Evolutionary conservation across 2,113 vertebrate species (phyloP).

Genomic region (Xyliphius kryptos): DNA sequence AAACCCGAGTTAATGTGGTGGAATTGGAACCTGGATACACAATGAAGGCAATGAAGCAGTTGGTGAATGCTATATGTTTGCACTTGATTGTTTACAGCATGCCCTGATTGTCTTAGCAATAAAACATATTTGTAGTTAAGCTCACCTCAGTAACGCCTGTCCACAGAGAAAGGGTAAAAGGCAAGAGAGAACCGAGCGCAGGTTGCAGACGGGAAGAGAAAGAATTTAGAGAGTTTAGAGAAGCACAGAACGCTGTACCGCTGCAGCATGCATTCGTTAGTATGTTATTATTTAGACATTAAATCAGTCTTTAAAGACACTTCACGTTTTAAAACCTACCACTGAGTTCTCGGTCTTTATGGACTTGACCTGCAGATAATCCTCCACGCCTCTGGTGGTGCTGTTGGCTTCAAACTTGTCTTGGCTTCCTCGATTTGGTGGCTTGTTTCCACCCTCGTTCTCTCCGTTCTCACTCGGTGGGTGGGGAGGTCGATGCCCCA

Average conservation of each 20-base stretch:
- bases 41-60: too few relatives aligned
- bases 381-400: constrained; percentile 69
- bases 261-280: constrained; percentile 44
- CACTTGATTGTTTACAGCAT: too few relatives aligned
- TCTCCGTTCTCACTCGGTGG: constrained; percentile 74
- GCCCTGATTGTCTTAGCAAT: too few relatives aligned
- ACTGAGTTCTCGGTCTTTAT: constrained; percentile 91
- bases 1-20: too few relatives aligned
- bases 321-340: constrained; percentile 69
- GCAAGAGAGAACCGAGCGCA: constrained; percentile 44
- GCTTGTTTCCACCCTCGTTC: constrained; percentile 76
- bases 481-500: constrained; percentile 71
- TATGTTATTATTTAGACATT: constrained; percentile 15
- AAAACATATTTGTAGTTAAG: too few relatives aligned
- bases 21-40: too few relatives aligned
- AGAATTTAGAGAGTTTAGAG: background rate
- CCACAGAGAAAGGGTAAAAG: constrained; percentile 73
- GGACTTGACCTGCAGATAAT: constrained; percentile 80
- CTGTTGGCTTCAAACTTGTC: constrained; percentile 67
- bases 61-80: too few relatives aligned
- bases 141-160: constrained; percentile 98
- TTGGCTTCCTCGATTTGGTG: constrained; percentile 54
- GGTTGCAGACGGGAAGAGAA: constrained; percentile 29
- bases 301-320: too few relatives aligned
- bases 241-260: too few relatives aligned